Evolutionary conservation across 2,113 vertebrate genomes (phyloP).

Genomic region (Theristicus caerulescens): DNA sequence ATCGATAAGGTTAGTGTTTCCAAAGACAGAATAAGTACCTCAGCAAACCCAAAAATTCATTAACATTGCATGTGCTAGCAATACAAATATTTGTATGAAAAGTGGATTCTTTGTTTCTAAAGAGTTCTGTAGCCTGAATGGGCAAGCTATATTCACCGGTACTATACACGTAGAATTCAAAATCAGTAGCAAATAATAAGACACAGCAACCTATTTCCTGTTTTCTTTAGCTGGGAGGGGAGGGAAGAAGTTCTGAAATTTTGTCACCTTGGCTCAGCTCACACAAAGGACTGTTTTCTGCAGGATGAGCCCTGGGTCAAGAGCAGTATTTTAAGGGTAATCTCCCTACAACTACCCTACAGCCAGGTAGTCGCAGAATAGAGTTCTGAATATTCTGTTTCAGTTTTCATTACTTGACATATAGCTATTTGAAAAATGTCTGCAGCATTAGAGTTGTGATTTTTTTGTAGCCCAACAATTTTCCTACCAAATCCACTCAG

Average conservation of each 20-base stretch:
- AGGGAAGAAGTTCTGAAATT: not conserved
- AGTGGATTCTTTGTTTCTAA: not conserved
- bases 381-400: not conserved
- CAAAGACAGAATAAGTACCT: not conserved
- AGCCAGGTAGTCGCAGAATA: not conserved
- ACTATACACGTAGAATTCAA: not conserved
- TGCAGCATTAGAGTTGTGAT: not conserved
- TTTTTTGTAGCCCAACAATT: not conserved
- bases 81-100: not conserved
- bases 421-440: not conserved
- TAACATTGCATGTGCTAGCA: not conserved
- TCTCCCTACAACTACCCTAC: not conserved
- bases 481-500: not conserved
- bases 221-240: not conserved
- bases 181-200: not conserved
- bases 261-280: not conserved
- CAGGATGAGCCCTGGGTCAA: not conserved
- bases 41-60: not conserved
- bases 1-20: not conserved
- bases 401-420: not conserved
- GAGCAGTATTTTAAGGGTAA: not conserved
- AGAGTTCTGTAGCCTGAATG: not conserved
- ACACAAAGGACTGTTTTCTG: not conserved
- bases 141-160: not conserved
- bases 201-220: not conserved